A percentile compares a stretch with the other conserved stretches of the same genome.
Conservation (phyloP, 2,888 invertebrate genomes). For the Xestia xanthographa region DNA sequence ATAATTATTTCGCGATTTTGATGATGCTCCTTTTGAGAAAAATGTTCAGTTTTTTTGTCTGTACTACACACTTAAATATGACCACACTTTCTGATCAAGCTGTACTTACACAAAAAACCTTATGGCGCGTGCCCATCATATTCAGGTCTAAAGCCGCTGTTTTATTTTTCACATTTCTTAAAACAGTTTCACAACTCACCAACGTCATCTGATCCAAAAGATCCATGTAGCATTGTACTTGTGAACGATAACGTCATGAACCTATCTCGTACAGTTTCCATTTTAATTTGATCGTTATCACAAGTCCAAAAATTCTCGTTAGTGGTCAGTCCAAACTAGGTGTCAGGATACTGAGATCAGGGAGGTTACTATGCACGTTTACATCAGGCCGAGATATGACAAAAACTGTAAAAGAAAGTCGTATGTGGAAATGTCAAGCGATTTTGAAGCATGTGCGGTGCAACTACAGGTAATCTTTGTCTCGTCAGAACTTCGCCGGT, state of each 20-base stretch:
- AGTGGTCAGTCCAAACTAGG: neutral
- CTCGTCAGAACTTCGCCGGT: slow-evolving; percentile 51
- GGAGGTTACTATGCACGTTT: slow-evolving; percentile 18
- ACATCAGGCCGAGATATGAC: neutral
- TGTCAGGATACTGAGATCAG: slow-evolving; percentile 7
- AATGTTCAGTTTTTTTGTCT: neutral
- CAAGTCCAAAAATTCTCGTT: slow-evolving; percentile 21
- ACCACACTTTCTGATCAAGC: neutral
- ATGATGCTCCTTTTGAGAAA: neutral
- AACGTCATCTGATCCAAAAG: neutral
- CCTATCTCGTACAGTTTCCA: neutral
- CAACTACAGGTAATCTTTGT: slow-evolving; percentile 53
- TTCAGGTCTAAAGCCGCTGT: neutral
- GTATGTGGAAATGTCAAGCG: slow-evolving; percentile 25
- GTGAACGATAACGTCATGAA: neutral
- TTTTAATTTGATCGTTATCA: neutral
- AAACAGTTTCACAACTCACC: neutral
- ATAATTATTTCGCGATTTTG: neutral
- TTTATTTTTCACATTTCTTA: neutral
- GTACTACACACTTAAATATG: neutral
- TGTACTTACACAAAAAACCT: neutral
- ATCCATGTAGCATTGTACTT: slow-evolving; percentile 1
- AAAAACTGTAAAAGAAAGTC: slow-evolving; percentile 7
- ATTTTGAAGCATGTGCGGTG: slow-evolving; percentile 38
- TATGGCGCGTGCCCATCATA: neutral